Evolutionary conservation across 1,140 invertebrate genomes (phyloP), one percentile per base, ranked within the genome.

Genomic region (Brachionus sp.): DNA sequence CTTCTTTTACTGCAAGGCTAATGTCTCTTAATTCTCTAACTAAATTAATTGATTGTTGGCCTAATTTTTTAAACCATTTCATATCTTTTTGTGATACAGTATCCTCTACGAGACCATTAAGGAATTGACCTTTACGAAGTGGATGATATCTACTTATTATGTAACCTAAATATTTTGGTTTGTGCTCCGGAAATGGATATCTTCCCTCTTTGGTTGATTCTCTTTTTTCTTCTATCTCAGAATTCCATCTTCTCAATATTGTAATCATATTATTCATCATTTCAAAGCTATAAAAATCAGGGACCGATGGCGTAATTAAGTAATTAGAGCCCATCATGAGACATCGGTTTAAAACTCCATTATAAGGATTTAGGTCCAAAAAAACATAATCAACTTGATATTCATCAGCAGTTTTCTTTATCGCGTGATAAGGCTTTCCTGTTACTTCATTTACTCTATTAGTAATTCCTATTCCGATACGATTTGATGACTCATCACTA

Each of bases 271-370:
- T 68, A 3, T 68, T 68, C 29, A 68, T 68, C 64, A 35, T 68
- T 68, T 68, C 64, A 12, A 35, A 29, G 33, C 64, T 35, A 35
- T 10, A 35, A 68, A 68, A 68, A n/a, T 68, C 64, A 68, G 3
- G 4, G 10, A 68, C 33, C 33, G 29, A n/a, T 35, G 64, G 33
- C 7, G 35, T 35, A 33, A 68, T 68, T 25, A 68, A 68, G n/a
- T 68, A 68, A 35, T 68, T 3, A 35, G 25, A 35, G 12, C 25
- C 12, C 23, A 29, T 35, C 6, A 68, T 1, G 2, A 68, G 33
- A 68, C 64, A 68, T n/a, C 64, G 23, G n/a, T 68, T 68, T 68
- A 68, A 13, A 35, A 68, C 64, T n/a, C 64, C 64, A 68, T 35
- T 68, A 68, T 35, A 35, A 6, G 64, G 64, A 68, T 35, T 68